These are phyloP conservation scores for Desoria tigrina DNA, from an alignment of 2,888 invertebrate genomes.

Conservation along the genomic window DNA sequence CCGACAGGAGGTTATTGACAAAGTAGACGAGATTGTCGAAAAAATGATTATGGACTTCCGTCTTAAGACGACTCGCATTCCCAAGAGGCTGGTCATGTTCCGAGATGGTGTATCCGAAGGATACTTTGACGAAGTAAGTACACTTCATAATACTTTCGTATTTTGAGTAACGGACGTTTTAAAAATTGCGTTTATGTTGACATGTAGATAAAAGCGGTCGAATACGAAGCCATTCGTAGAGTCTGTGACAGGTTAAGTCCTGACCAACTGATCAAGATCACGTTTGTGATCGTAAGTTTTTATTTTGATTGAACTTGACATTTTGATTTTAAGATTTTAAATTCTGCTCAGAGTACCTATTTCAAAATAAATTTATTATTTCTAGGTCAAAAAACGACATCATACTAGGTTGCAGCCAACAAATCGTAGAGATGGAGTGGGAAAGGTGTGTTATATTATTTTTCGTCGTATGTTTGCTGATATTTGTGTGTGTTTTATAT, in stretches of 20 bases:
- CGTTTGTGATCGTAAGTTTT: slow-evolving; percentile 60
- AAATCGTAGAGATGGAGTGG: slow-evolving; percentile 62
- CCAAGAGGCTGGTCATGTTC: slow-evolving; percentile 55
- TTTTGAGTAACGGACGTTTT: no score
- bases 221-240: slow-evolving; percentile 56
- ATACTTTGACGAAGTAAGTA: slow-evolving; percentile 54
- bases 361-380: no score
- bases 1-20: slow-evolving; percentile 20
- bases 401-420: slow-evolving; percentile 60
- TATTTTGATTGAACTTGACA: no score
- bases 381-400: slow-evolving; percentile 63
- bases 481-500: no score
- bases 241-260: slow-evolving; percentile 61
- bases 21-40: background rate
- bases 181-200: no score
- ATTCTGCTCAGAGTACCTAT: no score
- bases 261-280: slow-evolving; percentile 58
- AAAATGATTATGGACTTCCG: slow-evolving; percentile 43
- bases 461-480: no score
- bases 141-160: no score
- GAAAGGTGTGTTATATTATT: no score
- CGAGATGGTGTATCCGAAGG: slow-evolving; percentile 57
- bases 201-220: slow-evolving; percentile 53
- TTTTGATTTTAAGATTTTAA: no score
- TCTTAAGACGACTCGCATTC: slow-evolving; percentile 43